Evolutionary conservation across 2,113 vertebrate species (phyloP), one percentile per base, ranked within the genome.

Genomic region (Anas platyrhynchos): DNA sequence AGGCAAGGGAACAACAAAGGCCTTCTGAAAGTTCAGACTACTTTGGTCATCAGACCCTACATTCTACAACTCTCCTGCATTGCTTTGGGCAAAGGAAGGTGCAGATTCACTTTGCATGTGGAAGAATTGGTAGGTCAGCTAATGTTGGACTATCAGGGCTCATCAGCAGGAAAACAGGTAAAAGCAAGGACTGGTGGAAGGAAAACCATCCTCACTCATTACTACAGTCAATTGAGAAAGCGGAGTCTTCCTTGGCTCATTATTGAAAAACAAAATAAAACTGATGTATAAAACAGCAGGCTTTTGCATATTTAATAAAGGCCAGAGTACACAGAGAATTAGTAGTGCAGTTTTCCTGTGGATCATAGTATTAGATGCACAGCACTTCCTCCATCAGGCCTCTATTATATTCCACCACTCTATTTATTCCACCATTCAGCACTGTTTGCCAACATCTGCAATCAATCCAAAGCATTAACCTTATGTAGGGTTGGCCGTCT

Each of bases 391-490:
- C 75, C 74, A 88, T 91, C 68, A 94, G 94, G 86, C 89, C 92
- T 86, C 93, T 92, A 56, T 73, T 93, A 48, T 92, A 86, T 77
- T 93, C 92, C 91, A 95, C 76, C 90, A 94, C 88, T 83, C 66
- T 94, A 16, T 83, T 58, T 92, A 97, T 86, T 96, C 96, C 95
- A 97, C 95, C 92, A 83, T 89, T 96, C 96, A 97, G 97, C 96
- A 93, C 87, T 83, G 91, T 81, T 93, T 97, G 97, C 96, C 95
- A 96, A 94, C 97, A 97, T 97, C 95, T 96, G 96, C 96, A 97
- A 97, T 97, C 95, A 97, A 96, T 97, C 94, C 97, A 97, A 97
- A 97, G 89, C 96, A 97, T 97, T 97, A 97, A 97, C 97, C 96
- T 97, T 97, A 97, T 97, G 97, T 74, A 96, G 85, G 89, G 96